phyloP scores from a whole-genome alignment of 2,113 vertebrate species.

The Xiphophorus maculatus region DNA sequence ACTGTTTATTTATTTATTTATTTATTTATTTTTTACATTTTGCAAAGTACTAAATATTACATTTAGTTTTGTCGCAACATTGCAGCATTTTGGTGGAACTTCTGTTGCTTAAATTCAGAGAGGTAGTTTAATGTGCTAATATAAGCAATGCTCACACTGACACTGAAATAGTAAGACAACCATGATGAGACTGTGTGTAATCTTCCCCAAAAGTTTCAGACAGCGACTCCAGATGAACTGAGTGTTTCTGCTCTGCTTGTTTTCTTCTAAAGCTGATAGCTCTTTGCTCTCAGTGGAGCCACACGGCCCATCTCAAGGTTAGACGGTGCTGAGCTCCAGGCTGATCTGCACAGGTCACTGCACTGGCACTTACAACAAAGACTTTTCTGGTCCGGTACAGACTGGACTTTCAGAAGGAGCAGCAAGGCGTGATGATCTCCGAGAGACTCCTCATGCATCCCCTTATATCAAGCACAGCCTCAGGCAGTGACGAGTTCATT shows the following conservation, averaged over 20 bases:
- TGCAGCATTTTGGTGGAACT: no score
- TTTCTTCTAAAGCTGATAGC: slow-evolving; percentile 27
- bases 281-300: slow-evolving; percentile 38
- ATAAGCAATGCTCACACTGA: no score
- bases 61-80: no score
- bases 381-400: slow-evolving; percentile 56
- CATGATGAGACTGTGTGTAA: slow-evolving; percentile 10
- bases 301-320: slow-evolving; percentile 59
- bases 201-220: slow-evolving; percentile 1
- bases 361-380: slow-evolving; percentile 72
- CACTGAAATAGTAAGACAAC: background rate
- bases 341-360: slow-evolving; percentile 70
- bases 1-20: background rate
- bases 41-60: no score
- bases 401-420: slow-evolving; percentile 71
- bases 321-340: slow-evolving; percentile 52
- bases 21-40: background rate
- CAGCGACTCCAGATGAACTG: slow-evolving; percentile 34
- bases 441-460: slow-evolving; percentile 47
- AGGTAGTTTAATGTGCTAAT: background rate
- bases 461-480: slow-evolving; percentile 33
- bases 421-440: slow-evolving; percentile 64
- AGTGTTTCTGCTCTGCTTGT: slow-evolving; percentile 10
- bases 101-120: background rate
- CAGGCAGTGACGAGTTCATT: slow-evolving; percentile 40